phyloP scores from a whole-genome alignment of 2,888 invertebrate species.

The Lithophane semibrunnea region DNA sequence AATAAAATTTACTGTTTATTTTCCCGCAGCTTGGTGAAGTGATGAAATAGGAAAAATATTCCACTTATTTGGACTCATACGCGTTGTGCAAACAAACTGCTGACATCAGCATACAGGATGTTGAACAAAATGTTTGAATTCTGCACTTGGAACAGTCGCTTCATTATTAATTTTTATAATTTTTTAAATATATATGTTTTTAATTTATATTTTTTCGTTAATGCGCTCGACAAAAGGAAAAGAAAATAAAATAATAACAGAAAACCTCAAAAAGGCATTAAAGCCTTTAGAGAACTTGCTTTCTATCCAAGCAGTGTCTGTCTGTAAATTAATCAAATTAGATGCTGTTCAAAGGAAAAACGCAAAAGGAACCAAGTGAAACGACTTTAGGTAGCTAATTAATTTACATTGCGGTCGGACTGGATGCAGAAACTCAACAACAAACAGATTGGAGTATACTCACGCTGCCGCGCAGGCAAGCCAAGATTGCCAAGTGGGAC shows the following conservation, averaged over 20 bases:
- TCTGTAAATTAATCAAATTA: slow-evolving; percentile 36
- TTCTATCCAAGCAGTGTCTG: slow-evolving; percentile 16
- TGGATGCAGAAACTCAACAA: slow-evolving; percentile 20
- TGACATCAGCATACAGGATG: slow-evolving; percentile 19
- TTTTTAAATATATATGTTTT: too few species aligned
- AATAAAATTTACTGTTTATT: slow-evolving; percentile 10
- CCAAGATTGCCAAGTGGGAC: slow-evolving; percentile 19
- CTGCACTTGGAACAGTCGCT: neutral
- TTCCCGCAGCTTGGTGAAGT: neutral
- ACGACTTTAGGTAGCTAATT: slow-evolving; percentile 32
- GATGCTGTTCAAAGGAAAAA: slow-evolving; percentile 20
- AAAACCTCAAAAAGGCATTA: neutral
- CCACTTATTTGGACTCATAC: slow-evolving; percentile 15
- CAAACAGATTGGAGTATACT: slow-evolving; percentile 19
- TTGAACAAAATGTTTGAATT: neutral
- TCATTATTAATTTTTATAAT: neutral
- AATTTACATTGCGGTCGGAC: slow-evolving; percentile 17
- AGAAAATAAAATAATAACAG: neutral
- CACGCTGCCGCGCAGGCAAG: neutral
- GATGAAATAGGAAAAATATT: slow-evolving; percentile 25
- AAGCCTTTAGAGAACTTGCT: neutral
- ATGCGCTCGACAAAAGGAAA: neutral
- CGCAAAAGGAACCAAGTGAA: slow-evolving; percentile 25
- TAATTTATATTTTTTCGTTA: too few species aligned
- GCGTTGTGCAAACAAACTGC: slow-evolving; percentile 5